Evolutionary conservation across 2,888 invertebrate genomes (phyloP).

Genomic region (Anorthoa munda): DNA sequence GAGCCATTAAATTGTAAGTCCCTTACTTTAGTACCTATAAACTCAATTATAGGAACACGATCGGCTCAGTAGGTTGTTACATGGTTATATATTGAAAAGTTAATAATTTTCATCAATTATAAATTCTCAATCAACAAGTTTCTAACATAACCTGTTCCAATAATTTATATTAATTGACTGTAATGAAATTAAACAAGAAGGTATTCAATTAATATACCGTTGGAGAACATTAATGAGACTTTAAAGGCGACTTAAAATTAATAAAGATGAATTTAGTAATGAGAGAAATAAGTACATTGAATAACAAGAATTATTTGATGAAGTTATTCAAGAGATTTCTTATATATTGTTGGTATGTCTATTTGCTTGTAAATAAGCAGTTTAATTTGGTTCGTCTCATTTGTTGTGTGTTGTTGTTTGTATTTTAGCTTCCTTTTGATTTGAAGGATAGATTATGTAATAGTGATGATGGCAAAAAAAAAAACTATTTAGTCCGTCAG

Average conservation of each 20-base stretch:
- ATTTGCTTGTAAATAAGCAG: not conserved
- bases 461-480: too few species aligned
- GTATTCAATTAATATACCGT: constrained; percentile 11
- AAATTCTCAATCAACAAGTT: not conserved
- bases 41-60: constrained; percentile 20
- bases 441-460: not conserved
- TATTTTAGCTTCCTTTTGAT: not conserved
- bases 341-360: not conserved
- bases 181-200: not conserved
- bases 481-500: too few species aligned
- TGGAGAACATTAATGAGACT: not conserved
- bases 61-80: not conserved
- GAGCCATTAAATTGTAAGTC: not conserved
- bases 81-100: not conserved
- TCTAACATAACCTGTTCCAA: not conserved
- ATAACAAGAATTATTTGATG: not conserved
- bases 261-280: constrained; percentile 16
- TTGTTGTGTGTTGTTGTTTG: not conserved
- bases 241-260: constrained; percentile 2
- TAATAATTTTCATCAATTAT: not conserved
- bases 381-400: not conserved
- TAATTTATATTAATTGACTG: not conserved
- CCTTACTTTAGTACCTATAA: not conserved
- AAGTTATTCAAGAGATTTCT: not conserved
- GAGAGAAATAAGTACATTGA: not conserved